A percentile compares a stretch with the other conserved stretches of the same genome.
Conservation (phyloP, 1,140 invertebrate species). For the Heliconius hermathena region DNA sequence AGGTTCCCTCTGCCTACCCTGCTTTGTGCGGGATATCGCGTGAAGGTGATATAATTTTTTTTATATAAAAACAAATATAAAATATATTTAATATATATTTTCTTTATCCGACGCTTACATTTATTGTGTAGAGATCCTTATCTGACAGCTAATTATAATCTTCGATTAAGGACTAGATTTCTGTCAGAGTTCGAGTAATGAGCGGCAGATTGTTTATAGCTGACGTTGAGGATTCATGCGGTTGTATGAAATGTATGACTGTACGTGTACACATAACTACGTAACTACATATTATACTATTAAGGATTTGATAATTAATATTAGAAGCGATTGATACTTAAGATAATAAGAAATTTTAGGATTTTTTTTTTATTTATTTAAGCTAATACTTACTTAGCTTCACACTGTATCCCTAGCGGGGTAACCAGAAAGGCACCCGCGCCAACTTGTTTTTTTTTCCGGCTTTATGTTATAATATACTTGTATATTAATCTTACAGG, state of each 20-base stretch:
- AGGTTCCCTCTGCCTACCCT: no score
- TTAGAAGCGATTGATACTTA: background rate
- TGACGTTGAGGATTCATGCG: constrained; percentile 40
- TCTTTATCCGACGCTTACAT: background rate
- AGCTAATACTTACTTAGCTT: no score
- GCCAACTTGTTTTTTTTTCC: no score
- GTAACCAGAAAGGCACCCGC: no score
- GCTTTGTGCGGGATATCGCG: no score
- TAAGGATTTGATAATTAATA: background rate
- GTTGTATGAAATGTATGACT: constrained; percentile 8
- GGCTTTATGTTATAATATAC: no score
- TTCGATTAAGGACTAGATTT: constrained; percentile 70
- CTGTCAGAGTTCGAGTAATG: constrained; percentile 65
- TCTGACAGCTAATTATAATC: constrained; percentile 74
- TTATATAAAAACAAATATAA: no score
- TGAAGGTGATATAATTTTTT: no score
- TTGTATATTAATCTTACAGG: no score
- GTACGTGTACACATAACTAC: background rate
- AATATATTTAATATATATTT: no score
- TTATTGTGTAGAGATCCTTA: constrained; percentile 46
- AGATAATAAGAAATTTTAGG: background rate
- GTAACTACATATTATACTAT: background rate
- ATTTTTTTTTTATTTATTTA: no score
- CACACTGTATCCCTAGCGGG: no score
- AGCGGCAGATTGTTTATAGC: constrained; percentile 49